Evolutionary conservation across 1,140 invertebrate genomes (phyloP).

Genomic region (Aphelinus certus): DNA sequence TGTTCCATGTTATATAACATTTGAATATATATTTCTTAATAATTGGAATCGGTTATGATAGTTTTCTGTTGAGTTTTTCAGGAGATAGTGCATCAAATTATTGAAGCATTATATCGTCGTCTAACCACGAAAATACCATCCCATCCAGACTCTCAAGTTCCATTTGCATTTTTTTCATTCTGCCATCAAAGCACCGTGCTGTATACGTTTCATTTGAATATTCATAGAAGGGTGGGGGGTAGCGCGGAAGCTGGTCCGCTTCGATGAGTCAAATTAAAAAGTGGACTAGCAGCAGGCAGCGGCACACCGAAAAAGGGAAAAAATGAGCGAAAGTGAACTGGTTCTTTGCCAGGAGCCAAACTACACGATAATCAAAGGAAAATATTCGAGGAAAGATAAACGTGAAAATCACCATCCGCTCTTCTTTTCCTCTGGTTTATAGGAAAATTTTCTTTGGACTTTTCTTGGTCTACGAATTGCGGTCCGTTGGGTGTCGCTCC

Average conservation of each 20-base stretch:
- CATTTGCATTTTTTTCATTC: slow-evolving; percentile 20
- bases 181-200: neutral
- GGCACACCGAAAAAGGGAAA: neutral
- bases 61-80: too few relatives aligned
- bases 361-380: slow-evolving; percentile 12
- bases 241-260: neutral
- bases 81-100: too few relatives aligned
- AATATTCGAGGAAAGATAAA: neutral
- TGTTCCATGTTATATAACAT: too few relatives aligned
- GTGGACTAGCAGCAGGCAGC: neutral
- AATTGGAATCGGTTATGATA: too few relatives aligned
- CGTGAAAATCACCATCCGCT: too few relatives aligned
- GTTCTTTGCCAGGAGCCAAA: too few relatives aligned
- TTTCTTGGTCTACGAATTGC: too few relatives aligned
- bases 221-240: neutral
- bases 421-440: too few relatives aligned
- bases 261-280: slow-evolving; percentile 21
- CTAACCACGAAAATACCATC: slow-evolving; percentile 1
- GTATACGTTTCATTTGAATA: slow-evolving; percentile 12
- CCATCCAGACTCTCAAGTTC: neutral
- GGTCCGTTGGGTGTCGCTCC: neutral
- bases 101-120: too few relatives aligned
- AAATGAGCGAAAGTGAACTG: neutral
- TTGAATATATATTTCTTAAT: too few relatives aligned
- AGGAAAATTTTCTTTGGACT: too few relatives aligned